Evolutionary conservation across 2,113 vertebrate species (phyloP).

Genomic region (Pedetes capensis): DNA sequence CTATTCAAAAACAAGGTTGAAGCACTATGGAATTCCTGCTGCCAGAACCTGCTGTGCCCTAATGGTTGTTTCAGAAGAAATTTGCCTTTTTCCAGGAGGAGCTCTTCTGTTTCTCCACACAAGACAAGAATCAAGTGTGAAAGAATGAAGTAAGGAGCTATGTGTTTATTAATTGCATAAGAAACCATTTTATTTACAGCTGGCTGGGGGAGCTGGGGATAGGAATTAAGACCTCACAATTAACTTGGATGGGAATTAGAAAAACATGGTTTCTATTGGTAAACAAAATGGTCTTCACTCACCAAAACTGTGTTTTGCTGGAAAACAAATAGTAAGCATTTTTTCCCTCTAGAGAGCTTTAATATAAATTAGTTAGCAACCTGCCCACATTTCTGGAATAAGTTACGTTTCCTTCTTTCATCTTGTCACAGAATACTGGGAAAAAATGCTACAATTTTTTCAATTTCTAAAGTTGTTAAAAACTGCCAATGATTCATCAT

Average conservation of each 20-base stretch:
- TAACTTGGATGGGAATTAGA: not conserved
- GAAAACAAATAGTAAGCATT: not conserved
- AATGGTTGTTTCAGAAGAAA: not conserved
- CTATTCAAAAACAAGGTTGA: not conserved
- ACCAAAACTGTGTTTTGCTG: not conserved
- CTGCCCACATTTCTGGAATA: not conserved
- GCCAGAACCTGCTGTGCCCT: not conserved
- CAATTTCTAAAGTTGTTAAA: not conserved
- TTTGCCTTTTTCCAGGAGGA: not conserved
- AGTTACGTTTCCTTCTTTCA: not conserved
- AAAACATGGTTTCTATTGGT: not conserved
- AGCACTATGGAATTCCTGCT: not conserved
- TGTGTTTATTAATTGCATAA: not conserved
- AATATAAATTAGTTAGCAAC: not conserved
- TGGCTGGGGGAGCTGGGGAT: not conserved
- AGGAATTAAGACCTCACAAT: not conserved
- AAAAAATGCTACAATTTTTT: not conserved
- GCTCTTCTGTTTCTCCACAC: rapidly evolving
- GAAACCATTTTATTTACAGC: not conserved
- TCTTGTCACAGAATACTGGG: not conserved
- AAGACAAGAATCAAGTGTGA: not conserved
- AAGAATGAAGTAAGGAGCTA: not conserved
- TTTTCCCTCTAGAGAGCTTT: not conserved
- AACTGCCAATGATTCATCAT: not conserved
- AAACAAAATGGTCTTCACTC: not conserved